Evolutionary conservation across 2,113 vertebrate genomes (phyloP).

Genomic region (Scomber colias): DNA sequence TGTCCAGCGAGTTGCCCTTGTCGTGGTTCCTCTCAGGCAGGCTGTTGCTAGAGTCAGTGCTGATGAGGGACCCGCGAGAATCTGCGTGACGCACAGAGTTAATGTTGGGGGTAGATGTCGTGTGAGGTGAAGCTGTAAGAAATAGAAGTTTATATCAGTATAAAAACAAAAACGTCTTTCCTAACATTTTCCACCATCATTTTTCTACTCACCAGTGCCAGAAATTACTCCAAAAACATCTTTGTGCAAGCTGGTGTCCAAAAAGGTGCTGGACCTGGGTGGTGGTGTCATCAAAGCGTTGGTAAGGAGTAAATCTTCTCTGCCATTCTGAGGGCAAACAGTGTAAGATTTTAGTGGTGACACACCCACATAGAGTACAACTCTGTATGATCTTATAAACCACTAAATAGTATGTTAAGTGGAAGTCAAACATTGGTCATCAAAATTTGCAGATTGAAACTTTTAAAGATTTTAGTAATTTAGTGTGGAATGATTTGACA

Average conservation of each 20-base stretch:
- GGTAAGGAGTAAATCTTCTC: slow-evolving; percentile 87
- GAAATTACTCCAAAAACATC: slow-evolving; percentile 98
- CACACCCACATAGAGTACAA: neutral
- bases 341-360: neutral
- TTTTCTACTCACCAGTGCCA: slow-evolving; percentile 88
- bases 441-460: no score
- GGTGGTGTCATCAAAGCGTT: slow-evolving; percentile 92
- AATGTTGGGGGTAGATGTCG: slow-evolving; percentile 93
- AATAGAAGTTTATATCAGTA: neutral
- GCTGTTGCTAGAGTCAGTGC: slow-evolving; percentile 95
- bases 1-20: slow-evolving; percentile 94
- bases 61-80: slow-evolving; percentile 95
- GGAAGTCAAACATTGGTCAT: no score
- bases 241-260: slow-evolving; percentile 94
- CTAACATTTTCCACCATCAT: neutral
- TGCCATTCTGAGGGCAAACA: slow-evolving; percentile 84
- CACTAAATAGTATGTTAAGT: neutral
- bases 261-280: slow-evolving; percentile 88
- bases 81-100: slow-evolving; percentile 93
- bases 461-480: no score
- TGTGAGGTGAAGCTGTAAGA: slow-evolving; percentile 90
- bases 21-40: slow-evolving; percentile 91
- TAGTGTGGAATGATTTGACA: no score
- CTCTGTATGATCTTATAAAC: neutral
- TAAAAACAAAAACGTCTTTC: neutral